Conservation (phyloP, 1,140 invertebrate genomes). For the Zophobas morio region DNA sequence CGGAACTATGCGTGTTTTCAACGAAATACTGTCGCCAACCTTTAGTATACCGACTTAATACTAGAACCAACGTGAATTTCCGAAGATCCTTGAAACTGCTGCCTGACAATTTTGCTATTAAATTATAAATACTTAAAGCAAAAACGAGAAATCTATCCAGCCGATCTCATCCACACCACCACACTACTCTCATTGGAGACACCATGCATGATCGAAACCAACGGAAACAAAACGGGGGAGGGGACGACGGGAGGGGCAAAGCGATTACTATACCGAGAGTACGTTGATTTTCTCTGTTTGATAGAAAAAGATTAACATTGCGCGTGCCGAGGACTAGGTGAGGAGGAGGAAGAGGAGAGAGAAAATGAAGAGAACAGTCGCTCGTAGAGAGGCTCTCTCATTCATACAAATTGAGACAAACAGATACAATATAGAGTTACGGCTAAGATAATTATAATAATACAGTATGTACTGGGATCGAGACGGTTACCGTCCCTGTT, state of each 20-base stretch:
- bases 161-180: slow-evolving; percentile 18
- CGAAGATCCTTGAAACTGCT: neutral
- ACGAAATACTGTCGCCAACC: slow-evolving; percentile 48
- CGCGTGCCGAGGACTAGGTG: slow-evolving; percentile 17
- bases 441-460: slow-evolving; percentile 65
- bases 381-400: slow-evolving; percentile 40
- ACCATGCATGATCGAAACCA: neutral
- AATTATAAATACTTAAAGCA: slow-evolving; percentile 23
- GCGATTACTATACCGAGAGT: slow-evolving; percentile 29
- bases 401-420: slow-evolving; percentile 53
- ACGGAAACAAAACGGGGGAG: neutral
- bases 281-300: slow-evolving; percentile 29
- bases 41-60: slow-evolving; percentile 32
- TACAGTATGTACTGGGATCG: slow-evolving; percentile 63
- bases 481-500: slow-evolving; percentile 44
- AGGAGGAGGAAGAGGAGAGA: slow-evolving; percentile 3
- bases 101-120: slow-evolving; percentile 17
- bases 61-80: neutral
- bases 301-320: slow-evolving; percentile 43
- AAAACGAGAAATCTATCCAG: slow-evolving; percentile 13
- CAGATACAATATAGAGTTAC: slow-evolving; percentile 63
- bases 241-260: slow-evolving; percentile 6
- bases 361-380: slow-evolving; percentile 19
- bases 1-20: slow-evolving; percentile 55
- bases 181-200: slow-evolving; percentile 13